Evolutionary conservation across 1,140 invertebrate genomes (phyloP).

Genomic region (Oedothorax gibbosus): DNA sequence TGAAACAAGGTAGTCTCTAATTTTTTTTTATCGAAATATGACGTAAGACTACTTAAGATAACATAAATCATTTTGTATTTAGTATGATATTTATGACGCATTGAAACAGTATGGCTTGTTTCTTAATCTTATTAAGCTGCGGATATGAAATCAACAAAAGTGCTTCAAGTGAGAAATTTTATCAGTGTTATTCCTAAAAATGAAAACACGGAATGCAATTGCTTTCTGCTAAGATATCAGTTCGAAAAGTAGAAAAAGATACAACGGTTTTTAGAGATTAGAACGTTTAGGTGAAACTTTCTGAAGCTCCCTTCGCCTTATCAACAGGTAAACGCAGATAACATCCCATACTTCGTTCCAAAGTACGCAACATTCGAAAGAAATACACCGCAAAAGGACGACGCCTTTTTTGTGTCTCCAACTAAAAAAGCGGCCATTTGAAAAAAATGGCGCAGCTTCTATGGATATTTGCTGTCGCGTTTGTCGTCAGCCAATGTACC

Average conservation of each 20-base stretch:
- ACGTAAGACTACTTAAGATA: too few relatives aligned
- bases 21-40: too few relatives aligned
- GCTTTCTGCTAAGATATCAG: background rate
- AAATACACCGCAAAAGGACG: conserved; percentile 1
- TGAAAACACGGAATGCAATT: conserved; percentile 5
- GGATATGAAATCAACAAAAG: conserved; percentile 4
- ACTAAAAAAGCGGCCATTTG: conserved; percentile 7
- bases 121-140: background rate
- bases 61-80: too few relatives aligned
- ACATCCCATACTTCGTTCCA: conserved; percentile 32
- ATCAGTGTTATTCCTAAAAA: conserved; percentile 33
- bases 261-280: conserved; percentile 25
- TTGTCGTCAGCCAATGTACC: background rate
- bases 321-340: background rate
- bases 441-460: conserved; percentile 46
- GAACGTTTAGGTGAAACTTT: background rate
- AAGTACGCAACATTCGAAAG: conserved; percentile 40
- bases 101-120: too few relatives aligned
- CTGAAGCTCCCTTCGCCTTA: background rate
- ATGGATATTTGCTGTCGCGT: conserved; percentile 40
- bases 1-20: too few relatives aligned
- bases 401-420: conserved; percentile 10
- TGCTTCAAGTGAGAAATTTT: background rate
- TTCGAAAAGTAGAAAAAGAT: background rate
- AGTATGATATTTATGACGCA: too few relatives aligned